Base-by-base conservation (phyloP, 1,140 invertebrate genomes). In the Rhagoletis pomonella region DNA sequence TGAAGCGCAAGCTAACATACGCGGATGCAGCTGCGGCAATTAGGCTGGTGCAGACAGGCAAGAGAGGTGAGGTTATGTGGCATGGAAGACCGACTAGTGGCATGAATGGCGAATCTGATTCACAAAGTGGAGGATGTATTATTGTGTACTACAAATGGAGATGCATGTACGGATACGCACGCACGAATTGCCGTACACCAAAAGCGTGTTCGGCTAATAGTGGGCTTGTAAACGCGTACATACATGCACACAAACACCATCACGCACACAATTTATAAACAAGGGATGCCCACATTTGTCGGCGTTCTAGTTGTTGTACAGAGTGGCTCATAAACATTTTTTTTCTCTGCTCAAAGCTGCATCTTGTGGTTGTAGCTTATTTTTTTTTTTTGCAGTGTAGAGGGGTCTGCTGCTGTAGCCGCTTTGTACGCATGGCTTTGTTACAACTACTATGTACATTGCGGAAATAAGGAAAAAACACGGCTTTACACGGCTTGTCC, bases 401-500 rank as follows among this genome's bases (percentile, higher is more conserved):
- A 29, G 29, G 29, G 29, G 9, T 62, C 60, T 12, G 60, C 60
- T 12, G 60, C 60, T 62, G 60, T n/a, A n/a, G 60, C 60, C 14
- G 12, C 17, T 62, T 62, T 62, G 0, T 12, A 1, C 60, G 60
- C 60, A 62, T 17, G 0, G 10, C 60, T 62, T 62, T 62, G 60
- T 7, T 62, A 62, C 60, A 62, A 62, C 7, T 4, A 62, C 60
- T 14, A n/a, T 14, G 60, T 14, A 62, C 10, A 62, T 17, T 12
- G 17, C 10, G 9, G 19, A 12, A 12, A 73, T 29, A 44, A 62
- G 17, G 12, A 4, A 62, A 62, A 62, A 55, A 1, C 1, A 55
- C 50, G 50, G 50, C 60, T 62, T 62, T 62, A 62, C 60, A 17
- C 60, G 17, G 60, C 60, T 62, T 62, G 60, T 67, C 64, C 64